Percentiles rank a stretch among this genome's conserved stretches.
Conservation (phyloP, 2,888 invertebrate genomes). For the Esperia sulphurella region DNA sequence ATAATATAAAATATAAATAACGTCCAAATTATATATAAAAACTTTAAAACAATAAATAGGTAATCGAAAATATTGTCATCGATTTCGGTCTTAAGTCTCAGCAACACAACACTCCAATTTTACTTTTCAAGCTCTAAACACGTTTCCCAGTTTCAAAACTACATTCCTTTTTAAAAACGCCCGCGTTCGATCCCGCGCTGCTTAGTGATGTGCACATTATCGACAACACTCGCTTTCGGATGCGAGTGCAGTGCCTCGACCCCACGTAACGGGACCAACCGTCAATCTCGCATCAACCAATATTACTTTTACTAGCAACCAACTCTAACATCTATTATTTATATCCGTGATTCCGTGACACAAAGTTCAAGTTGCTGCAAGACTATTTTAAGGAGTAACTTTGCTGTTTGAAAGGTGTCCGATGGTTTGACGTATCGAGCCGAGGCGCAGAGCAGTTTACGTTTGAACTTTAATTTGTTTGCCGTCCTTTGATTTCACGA, state of each 20-base stretch:
- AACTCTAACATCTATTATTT: conserved; percentile 32
- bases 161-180: conserved; percentile 60
- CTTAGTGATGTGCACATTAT: conserved; percentile 61
- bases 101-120: conserved; percentile 19
- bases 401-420: conserved; percentile 37
- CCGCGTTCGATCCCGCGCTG: conserved; percentile 32
- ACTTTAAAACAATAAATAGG: no score
- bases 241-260: conserved; percentile 51
- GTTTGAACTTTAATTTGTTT: conserved; percentile 41
- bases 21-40: no score
- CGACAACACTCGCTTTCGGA: conserved; percentile 43
- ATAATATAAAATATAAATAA: no score
- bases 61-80: neutral
- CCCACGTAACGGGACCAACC: conserved; percentile 54
- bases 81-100: neutral
- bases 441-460: conserved; percentile 10
- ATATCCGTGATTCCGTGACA: conserved; percentile 29
- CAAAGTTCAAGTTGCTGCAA: conserved; percentile 28
- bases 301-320: conserved; percentile 39
- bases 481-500: conserved; percentile 8
- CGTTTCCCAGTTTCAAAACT: conserved; percentile 58
- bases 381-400: conserved; percentile 17
- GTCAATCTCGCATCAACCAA: conserved; percentile 64
- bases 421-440: conserved; percentile 49
- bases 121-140: conserved; percentile 47